Evolutionary conservation across 2,888 invertebrate genomes (phyloP), one percentile per base, ranked within the genome.

Genomic region (Cotesia congregata): DNA sequence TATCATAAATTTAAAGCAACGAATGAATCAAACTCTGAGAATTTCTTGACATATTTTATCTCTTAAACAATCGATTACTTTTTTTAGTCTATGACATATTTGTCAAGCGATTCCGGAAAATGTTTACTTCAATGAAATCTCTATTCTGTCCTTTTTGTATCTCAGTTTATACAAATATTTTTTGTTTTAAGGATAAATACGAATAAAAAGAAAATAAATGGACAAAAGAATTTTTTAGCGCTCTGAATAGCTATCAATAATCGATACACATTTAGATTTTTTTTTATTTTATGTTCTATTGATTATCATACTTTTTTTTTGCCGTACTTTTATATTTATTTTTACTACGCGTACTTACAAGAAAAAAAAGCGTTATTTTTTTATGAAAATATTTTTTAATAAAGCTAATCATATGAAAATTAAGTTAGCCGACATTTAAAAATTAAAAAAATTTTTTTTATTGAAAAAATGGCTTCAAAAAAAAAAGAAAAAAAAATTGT

Each of bases 41-140:
- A 12, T 39, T 39, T 15, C 41, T 38, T 62, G 62, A 67, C 74
- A 64, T 70, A 70, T 50, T 69, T 20, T 64, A 50, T 69, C 64
- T 75, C 64, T 64, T 75, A 62, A 69, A 70, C 62, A 30, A 61
- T 69, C 69, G 59, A 75, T 75, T 50, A 75, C 69, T 40, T 30
- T 30, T 7, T 68, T 20, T 41, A 39, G 20, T 70, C 30, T 9
- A 9, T 41, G 12, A 62, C 64, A 75, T 64, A 64, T 70, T 75
- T 70, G 75, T 75, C 62, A 50, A 75, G 41, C 40, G 64, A 40
- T 75, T 41, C 50, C 50, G 59, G 38, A 68, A 75, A 75, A 75
- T 75, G 69, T 70, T 70, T 75, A 70, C 69, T 50, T 41, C 38
- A 62, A 50, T 69, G 62, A 39, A 68, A 72, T 4, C 12, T 1